Evolutionary conservation across 2,888 invertebrate genomes (phyloP).

Genomic region (Penaeus monodon): DNA sequence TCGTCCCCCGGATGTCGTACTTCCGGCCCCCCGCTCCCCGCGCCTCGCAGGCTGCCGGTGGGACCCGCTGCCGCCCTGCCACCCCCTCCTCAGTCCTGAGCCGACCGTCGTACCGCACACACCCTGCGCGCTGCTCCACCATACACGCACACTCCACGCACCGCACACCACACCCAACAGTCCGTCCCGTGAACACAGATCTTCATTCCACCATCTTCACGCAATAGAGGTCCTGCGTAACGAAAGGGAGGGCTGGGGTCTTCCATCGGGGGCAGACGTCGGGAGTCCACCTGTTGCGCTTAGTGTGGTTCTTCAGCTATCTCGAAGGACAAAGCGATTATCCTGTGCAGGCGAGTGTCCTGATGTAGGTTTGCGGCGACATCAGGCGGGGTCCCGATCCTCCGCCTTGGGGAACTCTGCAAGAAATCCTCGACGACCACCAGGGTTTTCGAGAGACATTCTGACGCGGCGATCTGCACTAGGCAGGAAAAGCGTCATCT

Average conservation of each 20-base stretch:
- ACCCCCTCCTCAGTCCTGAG: conserved; percentile 55
- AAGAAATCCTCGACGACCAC: neutral
- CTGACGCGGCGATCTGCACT: neutral
- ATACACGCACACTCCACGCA: conserved; percentile 14
- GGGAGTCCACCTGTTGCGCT: conserved; percentile 35
- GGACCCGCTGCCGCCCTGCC: conserved; percentile 48
- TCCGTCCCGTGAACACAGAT: neutral
- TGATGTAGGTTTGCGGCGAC: conserved; percentile 21
- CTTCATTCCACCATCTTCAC: neutral
- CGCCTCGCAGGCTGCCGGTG: conserved; percentile 48
- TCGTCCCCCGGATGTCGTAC: conserved; percentile 54
- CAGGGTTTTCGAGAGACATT: neutral
- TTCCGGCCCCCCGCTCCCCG: conserved; percentile 44
- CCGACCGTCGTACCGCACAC: conserved; percentile 46
- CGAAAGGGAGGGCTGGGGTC: neutral
- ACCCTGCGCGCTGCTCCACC: conserved; percentile 38
- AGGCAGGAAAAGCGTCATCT: no score
- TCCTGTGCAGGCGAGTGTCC: conserved; percentile 49
- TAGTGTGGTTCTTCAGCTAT: conserved; percentile 27
- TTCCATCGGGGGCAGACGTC: conserved; percentile 7
- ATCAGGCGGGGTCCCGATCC: neutral
- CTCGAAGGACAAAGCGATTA: conserved; percentile 48
- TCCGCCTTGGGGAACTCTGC: neutral
- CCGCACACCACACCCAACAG: conserved; percentile 1
- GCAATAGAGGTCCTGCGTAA: no score